phyloP scores from a whole-genome alignment of 2,888 invertebrate genomes.

The Melanostoma scalare region DNA sequence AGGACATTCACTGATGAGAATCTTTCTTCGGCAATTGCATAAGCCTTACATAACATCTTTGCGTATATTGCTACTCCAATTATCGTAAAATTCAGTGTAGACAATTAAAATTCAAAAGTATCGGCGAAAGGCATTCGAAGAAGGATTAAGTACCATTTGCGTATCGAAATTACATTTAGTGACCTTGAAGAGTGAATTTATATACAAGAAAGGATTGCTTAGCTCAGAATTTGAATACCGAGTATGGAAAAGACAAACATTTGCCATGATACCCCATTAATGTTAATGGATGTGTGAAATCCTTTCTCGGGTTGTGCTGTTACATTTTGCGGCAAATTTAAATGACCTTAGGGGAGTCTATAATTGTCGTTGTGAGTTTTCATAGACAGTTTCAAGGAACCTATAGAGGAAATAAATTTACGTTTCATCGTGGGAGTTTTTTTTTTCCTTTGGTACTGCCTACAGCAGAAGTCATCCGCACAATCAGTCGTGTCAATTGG shows the following conservation, averaged over 20 bases:
- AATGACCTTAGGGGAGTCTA: conserved; percentile 49
- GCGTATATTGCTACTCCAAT: conserved; percentile 40
- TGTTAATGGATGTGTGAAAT: conserved; percentile 71
- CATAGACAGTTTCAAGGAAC: no score
- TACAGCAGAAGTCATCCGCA: no score
- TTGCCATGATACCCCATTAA: conserved; percentile 65
- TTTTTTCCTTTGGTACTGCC: not conserved
- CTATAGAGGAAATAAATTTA: not conserved
- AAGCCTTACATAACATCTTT: conserved; percentile 23
- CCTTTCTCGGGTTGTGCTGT: conserved; percentile 32
- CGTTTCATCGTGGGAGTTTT: conserved; percentile 22
- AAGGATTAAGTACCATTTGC: conserved; percentile 59
- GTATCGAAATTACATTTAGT: conserved; percentile 30
- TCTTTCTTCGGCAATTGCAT: conserved; percentile 38
- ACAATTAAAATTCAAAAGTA: conserved; percentile 32
- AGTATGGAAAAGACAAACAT: conserved; percentile 19
- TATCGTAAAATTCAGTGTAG: conserved; percentile 63
- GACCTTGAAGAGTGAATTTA: conserved; percentile 52
- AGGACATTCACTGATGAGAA: conserved; percentile 37
- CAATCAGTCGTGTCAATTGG: no score
- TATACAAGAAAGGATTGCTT: conserved; percentile 27
- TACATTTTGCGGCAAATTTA: not conserved
- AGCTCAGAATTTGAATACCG: conserved; percentile 66
- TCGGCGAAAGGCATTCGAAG: conserved; percentile 23
- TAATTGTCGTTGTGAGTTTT: not conserved